Evolutionary conservation across 2,888 invertebrate species (phyloP).

Genomic region (Dicyrtomina minuta): DNA sequence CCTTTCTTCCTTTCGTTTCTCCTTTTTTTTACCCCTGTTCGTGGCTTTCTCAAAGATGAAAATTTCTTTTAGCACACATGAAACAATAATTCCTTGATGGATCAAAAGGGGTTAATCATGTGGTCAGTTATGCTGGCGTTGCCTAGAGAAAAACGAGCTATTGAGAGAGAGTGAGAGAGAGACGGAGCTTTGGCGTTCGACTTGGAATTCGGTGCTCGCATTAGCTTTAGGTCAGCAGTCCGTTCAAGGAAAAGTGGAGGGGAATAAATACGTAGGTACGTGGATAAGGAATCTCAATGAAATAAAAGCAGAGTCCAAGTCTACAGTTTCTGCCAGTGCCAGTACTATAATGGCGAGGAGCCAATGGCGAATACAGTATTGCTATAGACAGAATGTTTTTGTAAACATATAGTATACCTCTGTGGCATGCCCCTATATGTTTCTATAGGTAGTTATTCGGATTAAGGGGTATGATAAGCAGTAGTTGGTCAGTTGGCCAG

Average conservation of each 20-base stretch:
- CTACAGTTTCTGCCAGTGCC: conserved; percentile 13
- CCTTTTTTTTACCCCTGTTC: neutral
- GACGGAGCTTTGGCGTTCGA: conserved; percentile 3
- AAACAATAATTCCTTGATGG: conserved; percentile 21
- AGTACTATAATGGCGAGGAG: no score
- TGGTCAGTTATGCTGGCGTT: conserved; percentile 1
- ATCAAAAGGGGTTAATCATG: conserved; percentile 27
- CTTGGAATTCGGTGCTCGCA: neutral
- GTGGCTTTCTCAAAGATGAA: neutral
- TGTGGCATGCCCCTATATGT: no score
- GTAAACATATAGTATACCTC: no score
- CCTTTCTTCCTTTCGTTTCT: neutral
- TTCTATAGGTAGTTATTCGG: no score
- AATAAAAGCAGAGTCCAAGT: no score
- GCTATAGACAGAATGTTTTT: no score
- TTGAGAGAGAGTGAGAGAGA: conserved; percentile 10
- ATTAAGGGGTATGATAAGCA: no score
- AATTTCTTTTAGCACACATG: conserved; percentile 3
- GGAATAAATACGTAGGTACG: neutral
- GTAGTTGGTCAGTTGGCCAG: no score
- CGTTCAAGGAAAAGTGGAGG: conserved; percentile 4
- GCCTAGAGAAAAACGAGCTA: neutral
- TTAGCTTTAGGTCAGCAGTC: neutral
- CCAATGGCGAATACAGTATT: conserved; percentile 27
- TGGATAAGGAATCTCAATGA: neutral